These are phyloP conservation scores for Stenodema calcarata DNA, from an alignment of 2,888 invertebrate genomes.

Conservation along the genomic window DNA sequence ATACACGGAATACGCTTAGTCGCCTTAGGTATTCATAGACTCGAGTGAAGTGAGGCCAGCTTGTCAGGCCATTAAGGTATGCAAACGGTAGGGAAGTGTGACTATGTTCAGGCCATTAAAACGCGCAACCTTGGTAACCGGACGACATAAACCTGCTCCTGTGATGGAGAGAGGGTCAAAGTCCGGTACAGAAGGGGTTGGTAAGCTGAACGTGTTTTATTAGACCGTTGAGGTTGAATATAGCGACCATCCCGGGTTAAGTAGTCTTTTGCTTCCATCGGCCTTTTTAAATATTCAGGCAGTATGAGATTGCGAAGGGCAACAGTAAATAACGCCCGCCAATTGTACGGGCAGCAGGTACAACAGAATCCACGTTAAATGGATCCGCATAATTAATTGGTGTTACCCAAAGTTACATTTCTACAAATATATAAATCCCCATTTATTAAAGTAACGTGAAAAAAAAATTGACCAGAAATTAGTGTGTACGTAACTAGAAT, in stretches of 20 bases:
- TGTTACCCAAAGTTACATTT: too few species aligned
- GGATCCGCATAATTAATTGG: too few species aligned
- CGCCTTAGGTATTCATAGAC: neutral
- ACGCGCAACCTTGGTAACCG: neutral
- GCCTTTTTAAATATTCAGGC: neutral
- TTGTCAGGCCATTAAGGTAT: neutral
- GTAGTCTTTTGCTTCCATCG: neutral
- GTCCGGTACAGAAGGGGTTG: neutral
- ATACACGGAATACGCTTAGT: too few species aligned
- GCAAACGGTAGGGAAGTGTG: neutral
- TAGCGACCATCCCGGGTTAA: neutral
- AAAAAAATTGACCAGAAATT: too few species aligned
- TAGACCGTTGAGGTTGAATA: neutral
- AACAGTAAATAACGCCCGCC: neutral
- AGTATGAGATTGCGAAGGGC: neutral
- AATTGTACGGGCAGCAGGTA: too few species aligned
- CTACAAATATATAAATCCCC: too few species aligned
- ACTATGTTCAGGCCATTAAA: neutral
- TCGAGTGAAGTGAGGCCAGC: neutral
- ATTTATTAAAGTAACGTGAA: too few species aligned
- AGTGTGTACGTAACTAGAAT: too few species aligned
- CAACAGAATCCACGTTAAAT: too few species aligned
- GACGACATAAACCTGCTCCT: too few species aligned
- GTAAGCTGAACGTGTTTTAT: neutral
- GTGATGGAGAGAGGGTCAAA: neutral